A percentile compares a stretch with the other conserved stretches of the same genome.
These are phyloP conservation scores for Lipotes vexillifer DNA, from an alignment of 2,113 vertebrate species.

Conservation along the genomic window DNA sequence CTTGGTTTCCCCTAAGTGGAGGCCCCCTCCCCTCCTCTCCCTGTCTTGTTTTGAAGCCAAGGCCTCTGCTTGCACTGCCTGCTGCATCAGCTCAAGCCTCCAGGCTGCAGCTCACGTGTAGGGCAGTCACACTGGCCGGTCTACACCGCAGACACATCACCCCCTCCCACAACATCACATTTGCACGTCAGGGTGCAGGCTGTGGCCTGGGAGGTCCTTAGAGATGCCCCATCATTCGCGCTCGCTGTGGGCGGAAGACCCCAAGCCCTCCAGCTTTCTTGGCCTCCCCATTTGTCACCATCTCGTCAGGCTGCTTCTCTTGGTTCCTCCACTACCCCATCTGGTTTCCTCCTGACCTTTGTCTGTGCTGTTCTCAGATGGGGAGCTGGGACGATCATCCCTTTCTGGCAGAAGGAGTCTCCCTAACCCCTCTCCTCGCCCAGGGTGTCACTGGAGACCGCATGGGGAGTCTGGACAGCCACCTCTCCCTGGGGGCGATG, in stretches of 20 bases:
- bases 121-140: neutral
- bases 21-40: neutral
- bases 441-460: neutral
- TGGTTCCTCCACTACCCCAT: neutral
- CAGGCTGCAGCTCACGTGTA: neutral
- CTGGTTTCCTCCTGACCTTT: neutral
- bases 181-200: neutral
- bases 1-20: neutral
- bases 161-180: rapidly evolving
- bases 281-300: neutral
- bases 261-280: neutral
- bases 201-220: neutral
- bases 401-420: neutral
- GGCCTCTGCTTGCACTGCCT: neutral
- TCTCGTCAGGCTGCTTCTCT: neutral
- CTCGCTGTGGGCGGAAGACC: neutral
- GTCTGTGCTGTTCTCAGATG: neutral
- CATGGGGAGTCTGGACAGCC: neutral
- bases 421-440: no score
- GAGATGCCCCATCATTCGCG: neutral
- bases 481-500: neutral
- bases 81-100: rapidly evolving
- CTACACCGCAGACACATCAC: neutral
- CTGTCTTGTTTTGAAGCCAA: neutral
- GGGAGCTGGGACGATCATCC: neutral